phyloP scores from a whole-genome alignment of 1,140 invertebrate genomes.

The Conus betulinus region DNA sequence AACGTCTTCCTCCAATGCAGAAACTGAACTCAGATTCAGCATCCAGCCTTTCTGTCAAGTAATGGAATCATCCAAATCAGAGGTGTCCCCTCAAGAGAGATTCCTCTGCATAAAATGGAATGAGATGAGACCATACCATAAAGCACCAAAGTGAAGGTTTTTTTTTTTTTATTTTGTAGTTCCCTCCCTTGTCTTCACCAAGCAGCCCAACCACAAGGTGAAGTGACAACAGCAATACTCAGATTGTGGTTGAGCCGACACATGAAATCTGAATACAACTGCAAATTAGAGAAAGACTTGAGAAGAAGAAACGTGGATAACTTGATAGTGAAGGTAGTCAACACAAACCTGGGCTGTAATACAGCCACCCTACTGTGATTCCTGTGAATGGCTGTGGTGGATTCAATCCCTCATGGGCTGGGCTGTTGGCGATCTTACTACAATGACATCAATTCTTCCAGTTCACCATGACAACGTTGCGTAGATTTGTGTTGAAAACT shows the following conservation, averaged over 20 bases:
- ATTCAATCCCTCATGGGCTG: too few relatives aligned
- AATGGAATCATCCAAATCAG: slow-evolving; percentile 21
- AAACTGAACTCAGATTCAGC: neutral
- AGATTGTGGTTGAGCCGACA: neutral
- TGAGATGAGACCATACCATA: slow-evolving; percentile 27
- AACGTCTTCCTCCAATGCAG: neutral
- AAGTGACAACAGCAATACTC: neutral
- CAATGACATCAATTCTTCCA: neutral
- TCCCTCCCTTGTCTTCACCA: slow-evolving; percentile 13
- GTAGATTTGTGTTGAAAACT: slow-evolving; percentile 34
- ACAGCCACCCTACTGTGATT: neutral
- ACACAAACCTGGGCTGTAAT: slow-evolving; percentile 20
- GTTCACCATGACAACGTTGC: slow-evolving; percentile 8
- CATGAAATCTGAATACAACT: slow-evolving; percentile 8
- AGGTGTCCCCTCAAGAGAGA: neutral
- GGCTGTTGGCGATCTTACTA: too few relatives aligned
- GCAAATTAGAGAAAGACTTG: slow-evolving; percentile 21
- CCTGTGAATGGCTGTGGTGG: neutral
- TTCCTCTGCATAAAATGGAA: slow-evolving; percentile 14
- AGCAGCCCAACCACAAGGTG: neutral
- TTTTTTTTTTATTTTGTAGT: neutral
- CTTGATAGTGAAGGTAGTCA: slow-evolving; percentile 11
- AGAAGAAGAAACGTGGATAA: slow-evolving; percentile 7
- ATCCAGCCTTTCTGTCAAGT: neutral
- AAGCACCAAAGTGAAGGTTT: slow-evolving; percentile 27